Base-by-base conservation (phyloP, 2,797 vertebrate genomes). In the Hippoglossus hippoglossus region DNA sequence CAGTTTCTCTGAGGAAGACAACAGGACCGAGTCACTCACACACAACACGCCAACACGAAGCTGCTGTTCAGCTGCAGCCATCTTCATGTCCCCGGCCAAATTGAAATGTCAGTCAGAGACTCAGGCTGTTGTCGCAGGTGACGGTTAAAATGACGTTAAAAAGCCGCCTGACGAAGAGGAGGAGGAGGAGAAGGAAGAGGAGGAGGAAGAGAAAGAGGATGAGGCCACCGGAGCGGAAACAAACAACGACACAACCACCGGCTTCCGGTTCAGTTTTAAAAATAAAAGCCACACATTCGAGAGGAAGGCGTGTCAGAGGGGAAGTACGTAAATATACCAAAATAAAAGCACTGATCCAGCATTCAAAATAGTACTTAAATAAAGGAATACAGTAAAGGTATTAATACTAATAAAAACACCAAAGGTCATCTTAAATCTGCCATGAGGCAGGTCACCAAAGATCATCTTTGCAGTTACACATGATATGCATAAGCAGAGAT, bases 1-100 rank as follows among this genome's bases (percentile, higher is more conserved):
- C 80, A 34, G 54, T 22, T 64, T 70, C 24, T 75, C 71, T 25
- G 73, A 50, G 19, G 54, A 6, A 61, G 68, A 26, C 57, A 47
- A 59, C 90, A 86, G 78, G 55, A 62, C 72, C 67, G 70, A 21
- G 60, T 50, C 77, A 4, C 47, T 44, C 49, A 1, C 36, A 1
- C 6, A 1, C 6, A 62, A 34, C 0, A 12, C 50, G 62, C 28
- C 22, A 66, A 52, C 18, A 12, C 24, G 19, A 52, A 5, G 28
- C 5, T 1, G 63, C 3, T 19, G 8, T 22, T 39, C 55, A 1
- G 57, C 26, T 1, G 4, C 46, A n/a, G 22, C 39, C 87, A 82
- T 82, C 19, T 24, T 63, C 0, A 1, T 0, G 2, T 0, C 7
- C 2, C 24, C 6, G 4, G 11, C 25, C 5, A 0, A 46, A 46